A percentile compares a stretch with the other conserved stretches of the same genome.
phyloP scores from a whole-genome alignment of 2,888 invertebrate genomes.

The Keiferia lycopersicella region DNA sequence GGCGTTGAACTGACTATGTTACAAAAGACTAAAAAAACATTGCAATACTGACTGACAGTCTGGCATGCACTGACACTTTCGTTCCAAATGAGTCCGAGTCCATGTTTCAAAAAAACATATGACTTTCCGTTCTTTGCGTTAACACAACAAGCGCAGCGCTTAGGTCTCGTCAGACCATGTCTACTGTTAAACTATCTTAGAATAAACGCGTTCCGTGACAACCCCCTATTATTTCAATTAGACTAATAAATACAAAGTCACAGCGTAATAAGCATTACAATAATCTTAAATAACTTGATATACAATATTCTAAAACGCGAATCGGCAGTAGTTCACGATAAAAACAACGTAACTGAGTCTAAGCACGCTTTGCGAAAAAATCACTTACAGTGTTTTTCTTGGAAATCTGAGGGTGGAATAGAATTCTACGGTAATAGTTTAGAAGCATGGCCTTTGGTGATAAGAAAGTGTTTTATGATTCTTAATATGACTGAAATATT shows the following conservation, averaged over 20 bases:
- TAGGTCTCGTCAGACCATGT: no score
- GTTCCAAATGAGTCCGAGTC: no score
- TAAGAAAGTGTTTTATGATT: slow-evolving; percentile 2
- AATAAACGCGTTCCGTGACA: slow-evolving; percentile 57
- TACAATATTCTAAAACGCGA: slow-evolving; percentile 75
- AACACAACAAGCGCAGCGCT: no score
- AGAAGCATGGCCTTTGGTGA: background rate
- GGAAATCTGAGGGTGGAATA: background rate
- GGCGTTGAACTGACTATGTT: no score
- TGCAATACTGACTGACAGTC: no score
- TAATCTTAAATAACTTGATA: slow-evolving; percentile 73
- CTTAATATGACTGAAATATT: slow-evolving; percentile 1
- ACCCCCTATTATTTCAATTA: slow-evolving; percentile 71
- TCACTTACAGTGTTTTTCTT: slow-evolving; percentile 14
- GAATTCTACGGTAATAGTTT: background rate
- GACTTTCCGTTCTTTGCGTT: no score
- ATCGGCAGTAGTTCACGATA: slow-evolving; percentile 49
- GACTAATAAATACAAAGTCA: slow-evolving; percentile 71
- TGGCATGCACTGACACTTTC: no score
- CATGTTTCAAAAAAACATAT: no score
- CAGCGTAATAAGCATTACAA: slow-evolving; percentile 65
- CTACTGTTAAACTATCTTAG: background rate
- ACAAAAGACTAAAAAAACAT: no score
- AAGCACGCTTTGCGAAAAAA: slow-evolving; percentile 43
- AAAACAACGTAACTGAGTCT: slow-evolving; percentile 47